phyloP scores from a whole-genome alignment of 2,888 invertebrate genomes.

The Loripinus fragilis region DNA sequence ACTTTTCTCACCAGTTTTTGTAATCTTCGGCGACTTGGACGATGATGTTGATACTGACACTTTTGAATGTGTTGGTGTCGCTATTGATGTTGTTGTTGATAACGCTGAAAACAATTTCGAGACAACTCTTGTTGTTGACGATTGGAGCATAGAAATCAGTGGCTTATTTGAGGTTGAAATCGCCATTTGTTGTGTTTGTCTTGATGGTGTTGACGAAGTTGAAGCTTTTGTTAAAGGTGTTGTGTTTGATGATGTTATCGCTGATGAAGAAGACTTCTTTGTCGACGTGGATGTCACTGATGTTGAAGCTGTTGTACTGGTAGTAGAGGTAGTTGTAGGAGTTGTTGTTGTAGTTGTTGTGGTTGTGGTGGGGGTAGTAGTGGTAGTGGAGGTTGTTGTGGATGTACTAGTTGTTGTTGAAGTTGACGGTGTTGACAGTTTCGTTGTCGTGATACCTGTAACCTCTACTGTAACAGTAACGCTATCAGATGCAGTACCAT shows the following conservation, averaged over 20 bases:
- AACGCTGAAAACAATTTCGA: background rate
- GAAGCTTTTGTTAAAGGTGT: background rate
- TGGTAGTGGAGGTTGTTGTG: slow-evolving; percentile 41
- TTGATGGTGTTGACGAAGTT: slow-evolving; percentile 4
- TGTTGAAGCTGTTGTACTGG: slow-evolving; percentile 10
- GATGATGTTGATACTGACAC: background rate
- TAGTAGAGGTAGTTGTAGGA: slow-evolving; percentile 18
- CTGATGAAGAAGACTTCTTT: background rate
- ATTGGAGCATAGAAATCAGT: background rate
- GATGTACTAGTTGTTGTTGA: slow-evolving; percentile 41
- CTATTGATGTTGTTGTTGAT: background rate
- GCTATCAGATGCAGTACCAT: slow-evolving; percentile 47
- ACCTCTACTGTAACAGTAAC: slow-evolving; percentile 40
- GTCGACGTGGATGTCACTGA: background rate
- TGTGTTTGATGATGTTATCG: background rate
- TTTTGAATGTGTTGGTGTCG: background rate
- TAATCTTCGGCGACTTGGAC: background rate
- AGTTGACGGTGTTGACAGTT: slow-evolving; percentile 46
- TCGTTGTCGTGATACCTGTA: slow-evolving; percentile 50
- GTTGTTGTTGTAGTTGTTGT: slow-evolving; percentile 30
- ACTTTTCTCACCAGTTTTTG: slow-evolving; percentile 14
- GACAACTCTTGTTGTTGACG: background rate
- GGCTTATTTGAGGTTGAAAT: background rate
- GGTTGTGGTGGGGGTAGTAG: slow-evolving; percentile 26
- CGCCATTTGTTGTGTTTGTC: slow-evolving; percentile 1